Conservation (phyloP, 1,140 invertebrate genomes). For the Pteromalus puparum region DNA sequence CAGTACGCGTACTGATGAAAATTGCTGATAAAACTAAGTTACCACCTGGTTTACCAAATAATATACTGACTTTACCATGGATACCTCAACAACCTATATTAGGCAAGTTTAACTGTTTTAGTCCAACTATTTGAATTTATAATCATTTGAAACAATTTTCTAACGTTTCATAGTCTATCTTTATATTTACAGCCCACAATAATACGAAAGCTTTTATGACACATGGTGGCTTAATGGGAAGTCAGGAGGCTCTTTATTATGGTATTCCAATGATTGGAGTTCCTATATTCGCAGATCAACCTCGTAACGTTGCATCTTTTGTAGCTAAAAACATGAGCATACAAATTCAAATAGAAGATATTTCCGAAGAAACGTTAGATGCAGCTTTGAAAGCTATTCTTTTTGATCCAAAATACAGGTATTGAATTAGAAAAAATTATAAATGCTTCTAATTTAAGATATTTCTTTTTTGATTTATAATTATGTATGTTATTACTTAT, state of each 20-base stretch:
- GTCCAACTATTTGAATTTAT: too few species aligned
- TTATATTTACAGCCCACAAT: slow-evolving; percentile 54
- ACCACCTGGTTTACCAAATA: slow-evolving; percentile 70
- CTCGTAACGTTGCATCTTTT: slow-evolving; percentile 53
- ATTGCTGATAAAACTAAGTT: slow-evolving; percentile 58
- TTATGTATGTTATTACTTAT: too few species aligned
- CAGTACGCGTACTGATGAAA: slow-evolving; percentile 59
- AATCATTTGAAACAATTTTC: too few species aligned
- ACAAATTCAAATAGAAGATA: slow-evolving; percentile 16
- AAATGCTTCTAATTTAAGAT: too few species aligned
- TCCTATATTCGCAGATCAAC: slow-evolving; percentile 72
- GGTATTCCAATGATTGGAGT: slow-evolving; percentile 63
- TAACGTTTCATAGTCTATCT: neutral
- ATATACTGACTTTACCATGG: slow-evolving; percentile 79
- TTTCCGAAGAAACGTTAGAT: slow-evolving; percentile 34
- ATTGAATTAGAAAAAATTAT: too few species aligned
- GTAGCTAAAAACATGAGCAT: slow-evolving; percentile 52
- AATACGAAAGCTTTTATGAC: slow-evolving; percentile 68
- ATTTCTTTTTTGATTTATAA: too few species aligned
- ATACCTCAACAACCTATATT: slow-evolving; percentile 80
- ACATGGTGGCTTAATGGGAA: slow-evolving; percentile 73
- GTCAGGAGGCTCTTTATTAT: slow-evolving; percentile 67
- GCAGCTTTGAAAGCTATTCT: slow-evolving; percentile 16
- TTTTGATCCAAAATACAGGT: slow-evolving; percentile 30
- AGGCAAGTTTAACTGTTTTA: slow-evolving; percentile 67